Conservation (phyloP, 2,797 vertebrate species). For the Podarcis lilfordi region DNA sequence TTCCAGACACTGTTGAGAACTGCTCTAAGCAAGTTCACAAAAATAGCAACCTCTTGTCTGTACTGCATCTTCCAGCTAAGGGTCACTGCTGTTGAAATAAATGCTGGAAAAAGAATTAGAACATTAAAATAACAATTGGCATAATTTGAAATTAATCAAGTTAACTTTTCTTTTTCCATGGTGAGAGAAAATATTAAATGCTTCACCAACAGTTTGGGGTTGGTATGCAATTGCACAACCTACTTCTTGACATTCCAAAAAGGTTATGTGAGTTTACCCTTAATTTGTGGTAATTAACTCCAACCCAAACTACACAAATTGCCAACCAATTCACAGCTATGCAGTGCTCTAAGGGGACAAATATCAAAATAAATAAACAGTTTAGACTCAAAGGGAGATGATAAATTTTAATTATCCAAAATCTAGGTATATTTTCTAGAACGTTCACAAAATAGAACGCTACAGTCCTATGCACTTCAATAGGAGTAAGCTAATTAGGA, state of each 20-base stretch:
- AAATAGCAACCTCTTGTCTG: constrained; percentile 20
- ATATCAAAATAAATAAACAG: background rate
- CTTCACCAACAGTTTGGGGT: background rate
- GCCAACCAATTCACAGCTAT: background rate
- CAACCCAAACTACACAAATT: background rate
- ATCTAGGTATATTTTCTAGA: background rate
- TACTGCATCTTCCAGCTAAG: background rate
- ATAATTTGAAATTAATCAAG: background rate
- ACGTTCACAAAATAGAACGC: background rate
- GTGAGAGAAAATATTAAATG: background rate
- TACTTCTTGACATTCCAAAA: background rate
- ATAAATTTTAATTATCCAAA: background rate
- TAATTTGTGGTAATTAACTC: background rate
- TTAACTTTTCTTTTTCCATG: background rate
- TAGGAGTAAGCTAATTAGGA: background rate
- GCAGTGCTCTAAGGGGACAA: background rate
- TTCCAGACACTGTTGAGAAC: background rate
- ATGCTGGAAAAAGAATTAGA: background rate
- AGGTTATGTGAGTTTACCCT: background rate
- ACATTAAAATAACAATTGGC: background rate
- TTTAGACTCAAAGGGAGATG: background rate
- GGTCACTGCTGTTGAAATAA: background rate
- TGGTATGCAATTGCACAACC: background rate
- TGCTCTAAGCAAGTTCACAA: background rate
- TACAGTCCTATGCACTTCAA: background rate